Evolutionary conservation across 2,888 invertebrate genomes (phyloP).

Genomic region (Ditula angustiorana): DNA sequence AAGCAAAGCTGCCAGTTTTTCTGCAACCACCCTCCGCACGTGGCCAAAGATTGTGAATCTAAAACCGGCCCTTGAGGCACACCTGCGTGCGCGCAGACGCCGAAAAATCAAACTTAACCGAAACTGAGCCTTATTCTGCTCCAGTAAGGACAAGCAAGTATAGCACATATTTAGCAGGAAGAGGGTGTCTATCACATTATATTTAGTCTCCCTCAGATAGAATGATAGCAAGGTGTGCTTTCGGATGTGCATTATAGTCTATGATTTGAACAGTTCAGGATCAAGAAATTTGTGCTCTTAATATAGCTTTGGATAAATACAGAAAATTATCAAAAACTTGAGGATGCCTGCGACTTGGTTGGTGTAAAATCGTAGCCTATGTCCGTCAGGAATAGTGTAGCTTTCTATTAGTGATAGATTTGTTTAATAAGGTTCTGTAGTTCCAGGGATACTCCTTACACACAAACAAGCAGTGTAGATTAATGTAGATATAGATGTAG

Average conservation of each 20-base stretch:
- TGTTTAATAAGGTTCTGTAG: too few relatives aligned
- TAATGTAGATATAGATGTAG: too few relatives aligned
- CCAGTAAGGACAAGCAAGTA: constrained; percentile 57
- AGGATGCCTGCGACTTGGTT: too few relatives aligned
- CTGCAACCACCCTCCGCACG: constrained; percentile 78
- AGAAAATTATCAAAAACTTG: too few relatives aligned
- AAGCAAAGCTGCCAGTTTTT: constrained; percentile 79
- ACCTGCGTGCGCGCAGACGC: constrained; percentile 69
- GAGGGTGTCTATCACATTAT: constrained; percentile 84
- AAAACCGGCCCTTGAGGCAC: constrained; percentile 80
- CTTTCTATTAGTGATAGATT: too few relatives aligned
- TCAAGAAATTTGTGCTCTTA: not conserved
- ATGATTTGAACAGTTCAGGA: constrained; percentile 20
- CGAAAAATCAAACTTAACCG: constrained; percentile 43
- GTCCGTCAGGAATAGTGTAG: too few relatives aligned
- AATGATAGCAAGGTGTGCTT: constrained; percentile 82
- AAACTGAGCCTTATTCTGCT: constrained; percentile 54
- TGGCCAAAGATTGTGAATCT: constrained; percentile 78
- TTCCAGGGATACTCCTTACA: too few relatives aligned
- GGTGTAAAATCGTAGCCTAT: too few relatives aligned
- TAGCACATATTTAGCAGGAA: constrained; percentile 81
- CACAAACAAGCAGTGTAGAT: too few relatives aligned
- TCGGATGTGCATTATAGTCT: constrained; percentile 45
- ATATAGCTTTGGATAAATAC: too few relatives aligned
- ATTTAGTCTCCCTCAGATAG: constrained; percentile 82